Evolutionary conservation across 2,888 invertebrate genomes (phyloP).

Genomic region (Noctua janthina): DNA sequence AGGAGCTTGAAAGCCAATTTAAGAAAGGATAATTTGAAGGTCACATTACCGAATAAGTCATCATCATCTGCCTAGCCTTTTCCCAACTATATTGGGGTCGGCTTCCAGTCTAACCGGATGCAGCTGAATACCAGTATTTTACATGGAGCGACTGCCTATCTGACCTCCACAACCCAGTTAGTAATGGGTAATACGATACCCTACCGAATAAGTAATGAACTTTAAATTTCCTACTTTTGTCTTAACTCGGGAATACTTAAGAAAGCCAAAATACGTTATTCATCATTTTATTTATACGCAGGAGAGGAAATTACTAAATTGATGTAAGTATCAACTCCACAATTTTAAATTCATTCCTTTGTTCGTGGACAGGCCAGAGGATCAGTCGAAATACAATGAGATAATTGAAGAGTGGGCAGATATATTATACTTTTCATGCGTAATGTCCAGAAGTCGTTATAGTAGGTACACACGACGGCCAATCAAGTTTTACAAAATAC

Average conservation of each 20-base stretch:
- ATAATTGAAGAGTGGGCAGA: constrained; percentile 28
- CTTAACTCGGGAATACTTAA: background rate
- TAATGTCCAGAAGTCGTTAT: background rate
- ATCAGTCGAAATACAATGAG: constrained; percentile 13
- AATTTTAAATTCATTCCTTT: constrained; percentile 35
- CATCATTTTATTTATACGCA: background rate
- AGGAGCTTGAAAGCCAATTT: constrained; percentile 6
- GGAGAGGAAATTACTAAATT: constrained; percentile 15
- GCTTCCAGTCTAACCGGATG: no score
- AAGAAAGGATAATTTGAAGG: background rate
- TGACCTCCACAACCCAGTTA: no score
- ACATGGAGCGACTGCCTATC: no score
- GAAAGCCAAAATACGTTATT: background rate
- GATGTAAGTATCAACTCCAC: background rate
- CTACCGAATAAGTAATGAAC: constrained; percentile 8
- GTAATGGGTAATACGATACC: no score
- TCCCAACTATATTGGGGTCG: no score
- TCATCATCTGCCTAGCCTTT: no score
- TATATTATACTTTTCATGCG: constrained; percentile 12
- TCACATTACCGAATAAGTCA: background rate
- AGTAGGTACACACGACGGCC: background rate
- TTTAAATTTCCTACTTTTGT: background rate
- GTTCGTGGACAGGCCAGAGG: constrained; percentile 16
- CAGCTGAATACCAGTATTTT: no score
- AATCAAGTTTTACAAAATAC: no score